Conservation (phyloP, 2,797 vertebrate genomes). For the Muscicapa striata region DNA sequence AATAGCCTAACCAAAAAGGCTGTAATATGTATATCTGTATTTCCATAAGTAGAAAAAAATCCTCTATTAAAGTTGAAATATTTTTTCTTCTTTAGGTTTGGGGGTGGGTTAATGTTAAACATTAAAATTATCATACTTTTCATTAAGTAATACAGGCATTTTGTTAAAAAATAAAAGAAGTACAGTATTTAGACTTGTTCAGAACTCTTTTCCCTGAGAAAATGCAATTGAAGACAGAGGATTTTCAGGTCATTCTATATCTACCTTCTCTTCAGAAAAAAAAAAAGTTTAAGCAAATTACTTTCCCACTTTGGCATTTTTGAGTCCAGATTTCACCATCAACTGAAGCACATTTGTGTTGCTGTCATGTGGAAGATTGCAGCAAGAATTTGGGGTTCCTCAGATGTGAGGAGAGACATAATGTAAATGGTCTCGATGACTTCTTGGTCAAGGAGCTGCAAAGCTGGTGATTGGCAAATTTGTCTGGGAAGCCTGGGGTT, state of each 20-base stretch:
- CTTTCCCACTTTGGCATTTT: not conserved
- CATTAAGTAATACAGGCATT: not conserved
- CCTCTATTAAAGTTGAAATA: not conserved
- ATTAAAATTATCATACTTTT: not conserved
- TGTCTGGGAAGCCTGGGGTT: not conserved
- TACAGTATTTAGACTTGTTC: not conserved
- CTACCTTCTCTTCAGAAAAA: not conserved
- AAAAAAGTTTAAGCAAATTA: not conserved
- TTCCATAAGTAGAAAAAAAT: not conserved
- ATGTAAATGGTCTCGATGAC: not conserved
- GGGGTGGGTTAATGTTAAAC: not conserved
- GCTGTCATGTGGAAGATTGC: not conserved
- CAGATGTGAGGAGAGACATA: not conserved
- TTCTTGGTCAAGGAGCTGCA: not conserved
- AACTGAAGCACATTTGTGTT: not conserved
- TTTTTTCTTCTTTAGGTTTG: not conserved
- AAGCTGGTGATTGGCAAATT: not conserved
- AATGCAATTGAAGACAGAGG: not conserved
- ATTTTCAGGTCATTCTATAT: not conserved
- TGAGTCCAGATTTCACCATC: not conserved
- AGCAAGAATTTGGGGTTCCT: not conserved
- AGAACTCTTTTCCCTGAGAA: not conserved
- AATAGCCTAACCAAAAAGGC: not conserved
- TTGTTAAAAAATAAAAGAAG: not conserved
- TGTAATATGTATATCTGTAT: not conserved